These are phyloP conservation scores for Halcyon smyrnensis DNA, from an alignment of 2,797 vertebrate species.

Conservation along the genomic window DNA sequence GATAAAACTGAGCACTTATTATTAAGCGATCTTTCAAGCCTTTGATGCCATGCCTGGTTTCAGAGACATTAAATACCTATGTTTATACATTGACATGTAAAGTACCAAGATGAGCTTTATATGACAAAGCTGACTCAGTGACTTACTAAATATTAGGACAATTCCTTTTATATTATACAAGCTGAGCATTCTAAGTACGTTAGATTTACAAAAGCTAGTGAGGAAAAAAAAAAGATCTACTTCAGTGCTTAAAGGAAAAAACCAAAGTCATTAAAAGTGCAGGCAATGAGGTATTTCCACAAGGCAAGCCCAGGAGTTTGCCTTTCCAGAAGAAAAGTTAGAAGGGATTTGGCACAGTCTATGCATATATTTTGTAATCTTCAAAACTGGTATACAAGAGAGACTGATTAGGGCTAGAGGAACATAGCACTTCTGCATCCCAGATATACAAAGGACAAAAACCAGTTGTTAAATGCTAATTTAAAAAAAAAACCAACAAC, in stretches of 20 bases:
- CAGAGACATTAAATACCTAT: constrained; percentile 1
- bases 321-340: not conserved
- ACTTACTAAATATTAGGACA: constrained; percentile 6
- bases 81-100: not conserved
- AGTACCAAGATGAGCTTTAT: not conserved
- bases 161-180: not conserved
- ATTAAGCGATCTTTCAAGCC: not conserved
- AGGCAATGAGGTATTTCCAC: not conserved
- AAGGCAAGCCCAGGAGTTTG: not conserved
- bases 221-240: not conserved
- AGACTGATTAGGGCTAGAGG: not conserved
- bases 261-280: not conserved
- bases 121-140: not conserved
- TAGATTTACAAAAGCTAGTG: not conserved
- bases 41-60: not conserved
- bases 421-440: not conserved
- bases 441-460: not conserved
- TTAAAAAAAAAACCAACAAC: not conserved
- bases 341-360: not conserved
- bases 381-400: not conserved
- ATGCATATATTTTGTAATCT: not conserved
- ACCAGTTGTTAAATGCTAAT: not conserved
- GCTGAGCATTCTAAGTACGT: not conserved
- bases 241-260: not conserved
- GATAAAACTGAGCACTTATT: not conserved